phyloP scores from a whole-genome alignment of 1,140 invertebrate species.

The Dendroctonus valens region DNA sequence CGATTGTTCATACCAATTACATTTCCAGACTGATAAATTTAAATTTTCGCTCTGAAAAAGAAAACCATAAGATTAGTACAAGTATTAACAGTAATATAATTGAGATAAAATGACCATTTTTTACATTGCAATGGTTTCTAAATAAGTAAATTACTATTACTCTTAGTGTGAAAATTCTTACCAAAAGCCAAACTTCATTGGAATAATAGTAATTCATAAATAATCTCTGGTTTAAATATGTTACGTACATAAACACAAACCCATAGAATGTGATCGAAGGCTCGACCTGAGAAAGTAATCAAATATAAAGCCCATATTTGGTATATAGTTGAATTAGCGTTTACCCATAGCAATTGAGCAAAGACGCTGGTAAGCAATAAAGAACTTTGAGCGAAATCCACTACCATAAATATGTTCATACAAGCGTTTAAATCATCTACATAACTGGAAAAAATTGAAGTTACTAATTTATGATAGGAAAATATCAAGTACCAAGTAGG shows the following conservation, averaged over 20 bases:
- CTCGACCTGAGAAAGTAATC: background rate
- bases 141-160: background rate
- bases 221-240: constrained; percentile 1
- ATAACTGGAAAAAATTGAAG: constrained; percentile 11
- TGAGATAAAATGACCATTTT: background rate
- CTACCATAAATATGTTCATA: constrained; percentile 17
- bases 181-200: constrained; percentile 13
- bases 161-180: background rate
- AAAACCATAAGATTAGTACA: too few species aligned
- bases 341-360: constrained; percentile 13
- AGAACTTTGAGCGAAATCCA: constrained; percentile 26
- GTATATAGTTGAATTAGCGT: background rate
- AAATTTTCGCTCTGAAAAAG: constrained; percentile 20
- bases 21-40: constrained; percentile 2
- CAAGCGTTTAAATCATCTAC: constrained; percentile 16
- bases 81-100: background rate
- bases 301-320: background rate
- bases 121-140: background rate
- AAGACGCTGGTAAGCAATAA: constrained; percentile 8
- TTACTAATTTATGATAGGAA: background rate
- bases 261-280: background rate
- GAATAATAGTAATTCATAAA: constrained; percentile 13
- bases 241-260: background rate
- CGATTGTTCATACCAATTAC: constrained; percentile 9
- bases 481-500: too few species aligned